Percentiles rank a stretch among this genome's conserved stretches.
phyloP scores from a whole-genome alignment of 2,888 invertebrate species.

The Agrochola circellaris region DNA sequence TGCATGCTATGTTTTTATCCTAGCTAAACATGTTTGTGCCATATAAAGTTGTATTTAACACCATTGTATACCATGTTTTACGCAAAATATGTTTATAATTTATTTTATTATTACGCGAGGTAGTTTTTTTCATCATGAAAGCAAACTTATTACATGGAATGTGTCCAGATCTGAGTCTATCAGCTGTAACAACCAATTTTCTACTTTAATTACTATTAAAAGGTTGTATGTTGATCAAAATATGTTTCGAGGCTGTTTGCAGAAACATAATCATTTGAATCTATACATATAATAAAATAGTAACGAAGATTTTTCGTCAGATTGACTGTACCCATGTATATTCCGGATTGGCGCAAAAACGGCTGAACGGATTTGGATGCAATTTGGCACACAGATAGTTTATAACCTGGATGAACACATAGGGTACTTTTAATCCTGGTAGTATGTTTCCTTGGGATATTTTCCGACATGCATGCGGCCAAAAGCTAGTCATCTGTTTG shows the following conservation, averaged over 20 bases:
- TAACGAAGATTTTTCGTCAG: background rate
- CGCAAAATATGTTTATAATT: no score
- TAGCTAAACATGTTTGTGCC: no score
- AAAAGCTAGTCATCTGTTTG: background rate
- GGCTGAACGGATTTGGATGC: background rate
- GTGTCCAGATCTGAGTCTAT: no score
- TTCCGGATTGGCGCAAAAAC: background rate
- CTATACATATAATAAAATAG: background rate
- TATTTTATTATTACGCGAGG: no score
- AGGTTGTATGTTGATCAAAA: background rate
- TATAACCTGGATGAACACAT: background rate
- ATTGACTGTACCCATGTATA: background rate
- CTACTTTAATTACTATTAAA: no score
- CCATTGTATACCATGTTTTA: no score
- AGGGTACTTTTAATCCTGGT: background rate
- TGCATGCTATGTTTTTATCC: no score
- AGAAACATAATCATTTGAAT: background rate
- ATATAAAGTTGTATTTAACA: no score
- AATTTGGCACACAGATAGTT: background rate
- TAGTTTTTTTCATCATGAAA: no score
- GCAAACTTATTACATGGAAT: no score
- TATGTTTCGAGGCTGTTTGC: background rate
- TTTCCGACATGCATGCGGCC: background rate
- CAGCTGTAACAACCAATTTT: no score
- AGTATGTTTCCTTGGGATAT: background rate